Conservation (phyloP, 1,140 invertebrate species). For the Colletes latitarsis region DNA sequence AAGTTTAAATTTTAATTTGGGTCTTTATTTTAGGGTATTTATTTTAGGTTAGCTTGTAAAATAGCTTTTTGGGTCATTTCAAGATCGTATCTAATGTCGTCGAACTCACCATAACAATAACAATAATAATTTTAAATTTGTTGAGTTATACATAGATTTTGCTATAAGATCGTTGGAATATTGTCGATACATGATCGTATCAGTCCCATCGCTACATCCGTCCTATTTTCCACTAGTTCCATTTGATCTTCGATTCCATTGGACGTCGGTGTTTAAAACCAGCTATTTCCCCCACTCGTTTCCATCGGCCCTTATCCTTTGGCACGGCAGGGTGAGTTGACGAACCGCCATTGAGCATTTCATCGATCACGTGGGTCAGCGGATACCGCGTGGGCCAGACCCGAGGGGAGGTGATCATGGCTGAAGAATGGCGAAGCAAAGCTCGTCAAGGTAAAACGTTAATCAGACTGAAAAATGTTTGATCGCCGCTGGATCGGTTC, state of each 20-base stretch:
- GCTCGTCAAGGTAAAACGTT: slow-evolving; percentile 91
- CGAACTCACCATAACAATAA: no score
- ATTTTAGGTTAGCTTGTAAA: no score
- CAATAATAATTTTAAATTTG: no score
- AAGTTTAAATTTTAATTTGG: no score
- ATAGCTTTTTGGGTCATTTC: no score
- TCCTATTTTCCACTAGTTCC: slow-evolving; percentile 54
- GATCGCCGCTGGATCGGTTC: slow-evolving; percentile 1
- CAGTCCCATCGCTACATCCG: neutral
- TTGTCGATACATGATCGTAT: no score
- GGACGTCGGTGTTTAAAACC: slow-evolving; percentile 1
- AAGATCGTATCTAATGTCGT: no score
- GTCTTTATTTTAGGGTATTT: no score
- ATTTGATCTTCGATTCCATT: slow-evolving; percentile 1
- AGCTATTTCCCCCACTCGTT: slow-evolving; percentile 47
- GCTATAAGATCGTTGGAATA: no score
- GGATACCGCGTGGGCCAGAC: slow-evolving; percentile 90
- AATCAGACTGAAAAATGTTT: slow-evolving; percentile 20
- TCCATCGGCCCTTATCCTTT: slow-evolving; percentile 59
- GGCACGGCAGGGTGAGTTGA: slow-evolving; percentile 88
- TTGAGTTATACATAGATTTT: no score
- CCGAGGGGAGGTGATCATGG: slow-evolving; percentile 88
- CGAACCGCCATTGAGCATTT: slow-evolving; percentile 95
- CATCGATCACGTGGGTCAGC: slow-evolving; percentile 85
- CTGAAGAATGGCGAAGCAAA: slow-evolving; percentile 91